phyloP scores from a whole-genome alignment of 2,797 vertebrate species.

The Phoxinus dragarum region DNA sequence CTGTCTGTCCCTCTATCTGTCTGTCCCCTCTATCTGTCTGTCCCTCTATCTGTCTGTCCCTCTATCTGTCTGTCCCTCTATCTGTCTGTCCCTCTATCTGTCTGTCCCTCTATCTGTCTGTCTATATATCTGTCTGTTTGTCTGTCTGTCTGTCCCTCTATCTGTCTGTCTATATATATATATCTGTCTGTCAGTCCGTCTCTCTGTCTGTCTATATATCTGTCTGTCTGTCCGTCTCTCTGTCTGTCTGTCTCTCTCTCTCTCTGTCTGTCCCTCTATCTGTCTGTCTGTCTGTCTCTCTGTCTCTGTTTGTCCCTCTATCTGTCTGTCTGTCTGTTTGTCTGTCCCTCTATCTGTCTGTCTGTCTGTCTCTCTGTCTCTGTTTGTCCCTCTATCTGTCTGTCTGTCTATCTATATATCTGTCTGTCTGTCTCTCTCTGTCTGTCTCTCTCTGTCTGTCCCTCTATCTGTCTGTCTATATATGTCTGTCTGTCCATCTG shows the following conservation, averaged over 20 bases:
- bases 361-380: too few relatives aligned
- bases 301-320: rapidly evolving
- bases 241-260: rapidly evolving
- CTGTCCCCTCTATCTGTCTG: background rate
- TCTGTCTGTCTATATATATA: rapidly evolving
- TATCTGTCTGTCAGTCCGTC: rapidly evolving
- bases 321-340: rapidly evolving
- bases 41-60: background rate
- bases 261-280: rapidly evolving
- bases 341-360: rapidly evolving
- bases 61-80: rapidly evolving
- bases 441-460: background rate
- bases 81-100: background rate
- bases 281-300: rapidly evolving
- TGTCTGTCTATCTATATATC: rapidly evolving
- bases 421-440: rapidly evolving
- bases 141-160: background rate
- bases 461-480: rapidly evolving
- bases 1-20: background rate
- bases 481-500: background rate
- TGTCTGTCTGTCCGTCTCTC: background rate
- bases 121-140: background rate
- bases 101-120: background rate
- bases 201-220: rapidly evolving
- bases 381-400: rapidly evolving